Evolutionary conservation across 2,797 vertebrate species (phyloP), one percentile per base, ranked within the genome.

Genomic region (Microcaecilia unicolor): DNA sequence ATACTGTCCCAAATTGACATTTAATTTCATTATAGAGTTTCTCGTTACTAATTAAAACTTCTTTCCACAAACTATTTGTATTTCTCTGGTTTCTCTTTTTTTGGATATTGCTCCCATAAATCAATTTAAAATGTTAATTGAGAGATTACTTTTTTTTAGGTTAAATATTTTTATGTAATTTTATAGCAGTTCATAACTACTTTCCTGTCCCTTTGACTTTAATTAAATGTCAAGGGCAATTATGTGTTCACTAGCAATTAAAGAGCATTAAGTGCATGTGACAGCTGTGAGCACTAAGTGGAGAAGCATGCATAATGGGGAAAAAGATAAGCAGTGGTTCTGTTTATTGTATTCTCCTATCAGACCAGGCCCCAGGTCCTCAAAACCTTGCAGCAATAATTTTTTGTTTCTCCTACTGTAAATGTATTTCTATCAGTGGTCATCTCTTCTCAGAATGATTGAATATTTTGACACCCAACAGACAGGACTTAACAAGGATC

Each of bases 171-270:
- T 32, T 58, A n/a, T 44, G 28, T 20, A 28, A 59, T 64, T 49
- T 56, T 35, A 15, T 28, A 52, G 48, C 45, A 49, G 28, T 60
- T 27, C 45, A 44, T 41, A 50, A 33, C 33, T 61, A 56, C 23
- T 40, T 50, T 37, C 12, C 4, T 67, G 49, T 61, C 45, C 47
- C 36, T 40, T 52, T 40, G 49, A 44, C 40, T 45, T 66, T 74
- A 55, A 67, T 71, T 66, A 67, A 60, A 61, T 64, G 63, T 64
- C 57, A 76, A 67, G 61, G 46, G 39, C 41, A 67, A 57, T 64
- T 73, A 63, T 19, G 6, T 14, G 25, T 40, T 49, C 41, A 37
- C 35, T 23, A 21, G 31, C 41, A 55, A 33, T 68, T 61, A 67
- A 55, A 52, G 51, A 41, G 27, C 51, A 10, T 41, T 48, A 36